Evolutionary conservation across 1,140 invertebrate genomes (phyloP).

Genomic region (Halotydeus destructor): DNA sequence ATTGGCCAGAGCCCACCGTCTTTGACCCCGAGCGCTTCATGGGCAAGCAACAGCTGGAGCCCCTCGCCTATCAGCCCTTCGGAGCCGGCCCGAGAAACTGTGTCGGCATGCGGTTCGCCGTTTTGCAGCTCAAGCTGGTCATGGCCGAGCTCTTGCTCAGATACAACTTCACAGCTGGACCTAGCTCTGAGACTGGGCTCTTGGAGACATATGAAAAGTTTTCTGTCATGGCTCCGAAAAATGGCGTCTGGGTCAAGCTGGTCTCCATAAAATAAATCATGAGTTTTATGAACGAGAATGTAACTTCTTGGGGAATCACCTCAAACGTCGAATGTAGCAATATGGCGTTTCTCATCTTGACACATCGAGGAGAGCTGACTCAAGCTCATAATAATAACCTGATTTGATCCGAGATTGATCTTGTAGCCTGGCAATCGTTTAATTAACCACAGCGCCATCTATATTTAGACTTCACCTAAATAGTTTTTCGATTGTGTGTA

Average conservation of each 20-base stretch:
- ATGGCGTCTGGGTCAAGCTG: conserved; percentile 19
- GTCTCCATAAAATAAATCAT: conserved; percentile 5
- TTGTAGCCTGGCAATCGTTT: no score
- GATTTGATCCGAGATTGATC: no score
- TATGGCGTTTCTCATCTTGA: no score
- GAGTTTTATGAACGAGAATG: no score
- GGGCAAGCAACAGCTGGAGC: no score
- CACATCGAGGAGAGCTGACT: no score
- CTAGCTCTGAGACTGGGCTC: conserved; percentile 1
- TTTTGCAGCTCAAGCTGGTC: conserved; percentile 13
- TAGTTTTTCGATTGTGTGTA: no score
- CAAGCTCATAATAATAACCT: no score
- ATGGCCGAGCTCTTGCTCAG: conserved; percentile 12
- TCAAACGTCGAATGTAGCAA: no score
- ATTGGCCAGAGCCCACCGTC: conserved; percentile 24
- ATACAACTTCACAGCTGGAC: conserved; percentile 8
- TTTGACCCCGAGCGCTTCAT: conserved; percentile 27
- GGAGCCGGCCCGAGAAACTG: conserved; percentile 10
- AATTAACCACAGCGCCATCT: no score
- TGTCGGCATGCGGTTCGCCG: conserved; percentile 22
- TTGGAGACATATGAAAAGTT: conserved; percentile 9
- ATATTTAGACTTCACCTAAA: no score
- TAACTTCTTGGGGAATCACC: no score
- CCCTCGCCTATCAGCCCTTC: conserved; percentile 10
- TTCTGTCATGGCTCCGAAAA: conserved; percentile 18